Conservation (phyloP, 2,888 invertebrate species). For the Cataglyphis altisquamis region DNA sequence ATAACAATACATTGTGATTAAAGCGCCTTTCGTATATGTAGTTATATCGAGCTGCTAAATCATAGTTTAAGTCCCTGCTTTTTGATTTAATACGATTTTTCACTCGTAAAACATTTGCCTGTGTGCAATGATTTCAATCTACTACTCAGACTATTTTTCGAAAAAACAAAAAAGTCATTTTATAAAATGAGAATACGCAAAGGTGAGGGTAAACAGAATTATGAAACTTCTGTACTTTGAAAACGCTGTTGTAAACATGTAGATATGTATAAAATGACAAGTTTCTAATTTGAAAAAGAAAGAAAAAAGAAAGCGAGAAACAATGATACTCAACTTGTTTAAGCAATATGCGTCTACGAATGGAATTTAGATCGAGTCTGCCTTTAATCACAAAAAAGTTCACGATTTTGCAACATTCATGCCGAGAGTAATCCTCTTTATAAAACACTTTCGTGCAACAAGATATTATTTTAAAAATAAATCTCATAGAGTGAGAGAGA, state of each 20-base stretch:
- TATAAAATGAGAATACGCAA: constrained; percentile 32
- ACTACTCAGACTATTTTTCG: constrained; percentile 52
- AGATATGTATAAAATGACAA: constrained; percentile 27
- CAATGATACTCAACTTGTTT: neutral
- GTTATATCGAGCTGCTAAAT: neutral
- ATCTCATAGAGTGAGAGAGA: neutral
- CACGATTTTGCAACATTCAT: constrained; percentile 9
- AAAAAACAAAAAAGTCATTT: constrained; percentile 31
- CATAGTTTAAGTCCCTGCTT: neutral
- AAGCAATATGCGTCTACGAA: constrained; percentile 23
- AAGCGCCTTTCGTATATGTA: neutral
- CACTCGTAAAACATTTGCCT: neutral
- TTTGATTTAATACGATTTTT: neutral
- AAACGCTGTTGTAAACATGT: constrained; percentile 2
- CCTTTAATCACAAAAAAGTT: constrained; percentile 9
- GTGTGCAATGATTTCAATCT: constrained; percentile 65
- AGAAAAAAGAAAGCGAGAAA: neutral
- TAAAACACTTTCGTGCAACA: neutral
- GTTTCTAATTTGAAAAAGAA: neutral
- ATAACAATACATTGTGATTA: neutral
- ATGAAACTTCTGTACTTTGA: constrained; percentile 51
- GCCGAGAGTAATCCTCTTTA: constrained; percentile 15
- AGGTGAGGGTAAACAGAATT: constrained; percentile 23
- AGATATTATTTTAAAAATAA: neutral
- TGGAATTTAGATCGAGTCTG: constrained; percentile 45